phyloP scores from a whole-genome alignment of 2,113 vertebrate species.

The Pholis gunnellus region DNA sequence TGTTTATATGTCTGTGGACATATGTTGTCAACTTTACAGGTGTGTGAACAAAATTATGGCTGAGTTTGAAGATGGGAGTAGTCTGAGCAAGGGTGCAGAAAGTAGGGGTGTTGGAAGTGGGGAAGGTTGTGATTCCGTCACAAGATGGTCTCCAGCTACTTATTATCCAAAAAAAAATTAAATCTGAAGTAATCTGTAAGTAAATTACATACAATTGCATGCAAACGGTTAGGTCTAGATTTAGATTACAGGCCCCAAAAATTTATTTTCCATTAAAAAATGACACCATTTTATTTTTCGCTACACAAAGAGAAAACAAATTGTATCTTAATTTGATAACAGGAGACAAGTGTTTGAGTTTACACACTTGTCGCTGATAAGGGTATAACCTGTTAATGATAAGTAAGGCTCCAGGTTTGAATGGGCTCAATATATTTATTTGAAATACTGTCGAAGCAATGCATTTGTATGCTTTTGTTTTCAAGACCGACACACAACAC shows the following conservation, averaged over 20 bases:
- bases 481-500: neutral
- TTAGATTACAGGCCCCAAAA: neutral
- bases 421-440: no score
- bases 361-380: neutral
- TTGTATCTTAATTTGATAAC: neutral
- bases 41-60: neutral
- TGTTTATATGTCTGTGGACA: neutral
- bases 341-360: neutral
- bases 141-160: neutral
- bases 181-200: neutral
- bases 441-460: no score
- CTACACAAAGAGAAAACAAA: neutral
- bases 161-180: no score
- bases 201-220: neutral
- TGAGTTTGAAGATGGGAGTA: neutral
- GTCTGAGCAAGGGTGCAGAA: neutral
- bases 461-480: neutral
- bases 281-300: neutral
- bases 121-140: neutral
- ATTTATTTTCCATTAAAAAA: neutral
- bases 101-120: neutral
- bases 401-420: neutral
- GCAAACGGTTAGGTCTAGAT: neutral
- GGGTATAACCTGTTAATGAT: neutral
- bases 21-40: neutral